Percentiles rank a stretch among this genome's conserved stretches.
phyloP scores from a whole-genome alignment of 2,888 invertebrate genomes.

The Scrobipalpa costella region DNA sequence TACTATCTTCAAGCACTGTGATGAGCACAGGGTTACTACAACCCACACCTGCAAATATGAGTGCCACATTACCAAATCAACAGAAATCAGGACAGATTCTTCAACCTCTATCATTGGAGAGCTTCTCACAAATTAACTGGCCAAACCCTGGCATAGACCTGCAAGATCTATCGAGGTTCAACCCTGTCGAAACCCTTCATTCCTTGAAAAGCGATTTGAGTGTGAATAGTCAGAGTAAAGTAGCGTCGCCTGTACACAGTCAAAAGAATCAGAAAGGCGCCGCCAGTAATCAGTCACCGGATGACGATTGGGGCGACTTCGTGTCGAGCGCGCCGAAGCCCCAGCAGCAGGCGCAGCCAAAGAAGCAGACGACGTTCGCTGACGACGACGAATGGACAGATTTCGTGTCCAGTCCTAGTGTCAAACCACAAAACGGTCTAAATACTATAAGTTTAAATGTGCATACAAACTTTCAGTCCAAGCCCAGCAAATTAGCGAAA shows the following conservation, averaged over 20 bases:
- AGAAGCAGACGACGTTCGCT: constrained; percentile 52
- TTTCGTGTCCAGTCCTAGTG: constrained; percentile 71
- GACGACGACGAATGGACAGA: constrained; percentile 79
- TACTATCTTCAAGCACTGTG: constrained; percentile 32
- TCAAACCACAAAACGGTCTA: constrained; percentile 67
- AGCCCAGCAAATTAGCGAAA: constrained; percentile 54
- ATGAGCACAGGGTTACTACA: constrained; percentile 51
- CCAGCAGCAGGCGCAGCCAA: constrained; percentile 45
- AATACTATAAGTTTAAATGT: constrained; percentile 76
- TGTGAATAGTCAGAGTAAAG: constrained; percentile 58
- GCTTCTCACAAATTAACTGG: constrained; percentile 82
- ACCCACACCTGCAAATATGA: constrained; percentile 49
- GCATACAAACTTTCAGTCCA: constrained; percentile 64
- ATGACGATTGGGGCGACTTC: constrained; percentile 83
- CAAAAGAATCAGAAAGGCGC: constrained; percentile 50
- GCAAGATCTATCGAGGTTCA: constrained; percentile 74
- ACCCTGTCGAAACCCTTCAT: constrained; percentile 73
- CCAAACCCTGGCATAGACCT: constrained; percentile 82
- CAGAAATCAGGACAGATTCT: constrained; percentile 69
- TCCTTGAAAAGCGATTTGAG: constrained; percentile 67
- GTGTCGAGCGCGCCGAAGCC: constrained; percentile 75
- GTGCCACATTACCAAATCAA: constrained; percentile 44
- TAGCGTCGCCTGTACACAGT: constrained; percentile 59
- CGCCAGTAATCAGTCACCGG: constrained; percentile 49
- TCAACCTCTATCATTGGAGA: constrained; percentile 73